Conservation (phyloP, 2,113 vertebrate genomes). For the Parus major region DNA sequence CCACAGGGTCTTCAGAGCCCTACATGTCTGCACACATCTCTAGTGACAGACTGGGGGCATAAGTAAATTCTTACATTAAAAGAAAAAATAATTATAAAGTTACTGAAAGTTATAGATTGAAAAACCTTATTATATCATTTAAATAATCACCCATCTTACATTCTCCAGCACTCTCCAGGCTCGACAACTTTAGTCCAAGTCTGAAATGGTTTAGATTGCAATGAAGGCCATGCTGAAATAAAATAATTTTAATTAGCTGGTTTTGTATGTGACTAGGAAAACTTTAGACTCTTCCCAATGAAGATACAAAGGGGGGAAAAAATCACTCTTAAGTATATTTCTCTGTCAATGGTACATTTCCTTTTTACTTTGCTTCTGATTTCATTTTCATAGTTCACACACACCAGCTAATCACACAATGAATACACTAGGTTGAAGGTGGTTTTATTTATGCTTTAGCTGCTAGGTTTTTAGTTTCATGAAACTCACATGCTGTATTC, state of each 20-base stretch:
- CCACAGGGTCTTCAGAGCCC: background rate
- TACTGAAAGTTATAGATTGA: background rate
- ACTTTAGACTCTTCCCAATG: background rate
- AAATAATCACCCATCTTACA: accelerated
- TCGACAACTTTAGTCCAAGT: background rate
- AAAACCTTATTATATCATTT: background rate
- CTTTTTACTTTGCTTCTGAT: background rate
- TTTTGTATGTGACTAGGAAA: background rate
- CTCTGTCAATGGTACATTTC: background rate
- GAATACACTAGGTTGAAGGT: background rate
- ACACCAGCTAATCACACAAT: background rate
- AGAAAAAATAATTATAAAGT: background rate
- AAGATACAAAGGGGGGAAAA: background rate
- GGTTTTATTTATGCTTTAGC: background rate
- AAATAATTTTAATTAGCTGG: background rate
- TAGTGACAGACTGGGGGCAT: background rate
- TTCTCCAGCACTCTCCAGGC: background rate
- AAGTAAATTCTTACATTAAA: background rate
- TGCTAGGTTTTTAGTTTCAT: background rate
- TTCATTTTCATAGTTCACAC: background rate
- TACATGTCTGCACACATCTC: background rate
- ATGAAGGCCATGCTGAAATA: background rate
- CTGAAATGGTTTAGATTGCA: background rate
- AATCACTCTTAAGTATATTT: background rate
- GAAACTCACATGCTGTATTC: background rate